Percentiles rank a stretch among this genome's conserved stretches.
phyloP scores from a whole-genome alignment of 2,113 vertebrate genomes.

The Chrysemys picta region DNA sequence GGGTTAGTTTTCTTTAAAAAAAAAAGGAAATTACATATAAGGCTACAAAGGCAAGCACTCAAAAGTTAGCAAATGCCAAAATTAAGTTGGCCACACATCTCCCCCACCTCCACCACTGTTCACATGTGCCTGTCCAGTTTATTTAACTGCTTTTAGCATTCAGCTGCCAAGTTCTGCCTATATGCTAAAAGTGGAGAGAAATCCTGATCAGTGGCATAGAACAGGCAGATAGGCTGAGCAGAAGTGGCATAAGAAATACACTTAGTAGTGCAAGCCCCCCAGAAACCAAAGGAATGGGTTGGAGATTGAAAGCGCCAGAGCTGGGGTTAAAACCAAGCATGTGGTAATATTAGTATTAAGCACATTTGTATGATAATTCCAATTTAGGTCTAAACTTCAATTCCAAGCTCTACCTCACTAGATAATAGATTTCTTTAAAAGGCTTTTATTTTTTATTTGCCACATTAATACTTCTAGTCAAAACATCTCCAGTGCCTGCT shows the following conservation, averaged over 20 bases:
- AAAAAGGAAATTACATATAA: not conserved
- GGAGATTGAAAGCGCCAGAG: not conserved
- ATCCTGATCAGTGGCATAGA: accelerated
- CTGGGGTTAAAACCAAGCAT: not conserved
- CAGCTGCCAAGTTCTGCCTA: not conserved
- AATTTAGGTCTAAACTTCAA: not conserved
- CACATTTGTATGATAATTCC: accelerated
- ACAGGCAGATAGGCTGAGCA: not conserved
- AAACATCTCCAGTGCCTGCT: not conserved
- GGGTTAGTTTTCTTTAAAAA: not conserved
- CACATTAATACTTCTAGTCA: not conserved
- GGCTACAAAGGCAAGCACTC: not conserved
- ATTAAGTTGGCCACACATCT: not conserved
- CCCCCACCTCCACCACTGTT: not conserved
- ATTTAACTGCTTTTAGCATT: not conserved
- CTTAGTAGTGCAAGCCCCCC: not conserved
- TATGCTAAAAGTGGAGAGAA: not conserved
- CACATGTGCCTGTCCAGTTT: not conserved
- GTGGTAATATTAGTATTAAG: not conserved
- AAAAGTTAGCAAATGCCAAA: not conserved
- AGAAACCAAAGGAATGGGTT: not conserved
- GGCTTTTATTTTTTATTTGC: not conserved
- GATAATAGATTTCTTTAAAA: not conserved
- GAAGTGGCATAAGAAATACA: not conserved
- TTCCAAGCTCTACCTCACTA: not conserved